Conservation (phyloP, 2,888 invertebrate species). For the Drosophila paracracens region DNA sequence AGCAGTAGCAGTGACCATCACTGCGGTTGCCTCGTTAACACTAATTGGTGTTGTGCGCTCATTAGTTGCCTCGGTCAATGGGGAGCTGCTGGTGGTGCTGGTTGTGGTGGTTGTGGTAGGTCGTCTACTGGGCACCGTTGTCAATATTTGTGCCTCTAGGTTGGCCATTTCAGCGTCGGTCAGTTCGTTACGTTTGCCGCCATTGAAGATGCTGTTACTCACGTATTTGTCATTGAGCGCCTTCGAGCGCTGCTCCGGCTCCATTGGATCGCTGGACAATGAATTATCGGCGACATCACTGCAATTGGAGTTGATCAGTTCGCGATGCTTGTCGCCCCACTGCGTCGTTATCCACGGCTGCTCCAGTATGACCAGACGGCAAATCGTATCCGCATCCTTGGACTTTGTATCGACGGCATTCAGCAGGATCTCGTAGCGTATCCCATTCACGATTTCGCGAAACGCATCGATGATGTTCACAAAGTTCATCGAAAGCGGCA, state of each 20-base stretch:
- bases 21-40: conserved; percentile 58
- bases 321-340: conserved; percentile 87
- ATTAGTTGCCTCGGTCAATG: conserved; percentile 54
- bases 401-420: conserved; percentile 81
- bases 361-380: conserved; percentile 88
- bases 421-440: conserved; percentile 83
- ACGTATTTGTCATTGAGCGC: conserved; percentile 81
- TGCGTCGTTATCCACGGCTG: conserved; percentile 88
- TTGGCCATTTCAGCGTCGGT: conserved; percentile 79
- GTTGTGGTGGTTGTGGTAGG: conserved; percentile 14
- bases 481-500: conserved; percentile 83
- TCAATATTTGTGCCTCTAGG: conserved; percentile 82
- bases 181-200: conserved; percentile 81
- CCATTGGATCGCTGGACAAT: conserved; percentile 29
- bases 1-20: conserved; percentile 18
- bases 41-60: conserved; percentile 65
- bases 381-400: conserved; percentile 84
- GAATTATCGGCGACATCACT: conserved; percentile 85
- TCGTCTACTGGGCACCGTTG: conserved; percentile 30
- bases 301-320: conserved; percentile 89
- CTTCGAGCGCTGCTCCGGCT: conserved; percentile 53
- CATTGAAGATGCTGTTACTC: conserved; percentile 82
- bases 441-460: conserved; percentile 83
- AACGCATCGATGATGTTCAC: conserved; percentile 84
- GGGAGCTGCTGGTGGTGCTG: conserved; percentile 21